phyloP scores from a whole-genome alignment of 2,113 vertebrate genomes.

The Piprites chloris region DNA sequence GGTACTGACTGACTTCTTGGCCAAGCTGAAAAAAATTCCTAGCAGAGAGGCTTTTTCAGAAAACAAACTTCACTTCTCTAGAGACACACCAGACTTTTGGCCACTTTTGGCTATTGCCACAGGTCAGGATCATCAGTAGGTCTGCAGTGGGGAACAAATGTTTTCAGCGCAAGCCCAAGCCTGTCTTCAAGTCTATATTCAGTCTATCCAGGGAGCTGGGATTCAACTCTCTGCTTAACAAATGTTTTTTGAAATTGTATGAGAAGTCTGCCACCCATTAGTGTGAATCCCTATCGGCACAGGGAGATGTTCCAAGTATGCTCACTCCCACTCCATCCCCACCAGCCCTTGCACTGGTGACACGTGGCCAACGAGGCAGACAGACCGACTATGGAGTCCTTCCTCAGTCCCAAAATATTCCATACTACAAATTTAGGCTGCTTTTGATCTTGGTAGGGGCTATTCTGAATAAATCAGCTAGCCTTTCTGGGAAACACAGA shows the following conservation, averaged over 20 bases:
- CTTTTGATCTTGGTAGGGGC: background rate
- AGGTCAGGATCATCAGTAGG: background rate
- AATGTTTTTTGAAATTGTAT: background rate
- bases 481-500: background rate
- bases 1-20: background rate
- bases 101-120: background rate
- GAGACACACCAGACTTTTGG: background rate
- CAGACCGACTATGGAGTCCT: background rate
- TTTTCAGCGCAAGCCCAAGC: background rate
- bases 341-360: background rate
- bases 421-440: background rate
- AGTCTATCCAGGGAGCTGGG: background rate
- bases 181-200: background rate
- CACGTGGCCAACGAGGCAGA: background rate
- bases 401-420: background rate
- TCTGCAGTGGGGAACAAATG: background rate
- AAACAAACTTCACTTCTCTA: background rate
- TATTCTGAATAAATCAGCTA: background rate
- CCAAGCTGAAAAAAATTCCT: background rate
- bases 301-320: background rate
- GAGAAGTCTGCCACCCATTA: background rate
- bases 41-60: background rate
- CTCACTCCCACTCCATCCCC: background rate
- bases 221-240: background rate
- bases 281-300: background rate